Base-by-base conservation (phyloP, 2,113 vertebrate genomes). In the Otus sunia region DNA sequence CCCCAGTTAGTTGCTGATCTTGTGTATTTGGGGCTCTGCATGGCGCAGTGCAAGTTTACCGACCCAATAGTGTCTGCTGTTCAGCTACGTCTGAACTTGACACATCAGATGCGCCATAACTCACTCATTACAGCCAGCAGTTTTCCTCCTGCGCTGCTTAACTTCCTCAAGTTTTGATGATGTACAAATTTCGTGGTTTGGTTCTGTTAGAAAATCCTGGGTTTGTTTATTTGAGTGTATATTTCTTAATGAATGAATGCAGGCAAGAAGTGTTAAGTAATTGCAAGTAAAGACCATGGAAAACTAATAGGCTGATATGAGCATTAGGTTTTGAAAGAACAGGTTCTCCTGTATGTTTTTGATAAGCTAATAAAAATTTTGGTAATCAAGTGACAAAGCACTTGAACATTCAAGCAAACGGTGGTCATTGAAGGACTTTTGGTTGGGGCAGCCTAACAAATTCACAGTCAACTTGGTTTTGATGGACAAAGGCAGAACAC, bases 71-170 rank as follows among this genome's bases (percentile, higher is more conserved):
- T 80, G 73, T 85, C 52, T 91, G 88, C 93, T 92, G 60, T 95
- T 96, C 21, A n/a, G 68, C 87, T 96, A n/a, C n/a, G n/a, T n/a
- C n/a, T n/a, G n/a, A 96, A 93, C 75, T 74, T 87, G 86, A 53
- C 36, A 23, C 50, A 50, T 93, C 76, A 93, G 91, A 74, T 5
- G 15, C 2, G 4, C 82, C 83, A 50, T 88, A 95, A 73, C 41
- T 88, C 90, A 94, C 86, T 94, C 15, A 74, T 58, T 85, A 62
- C 82, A 95, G 82, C 45, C 89, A 74, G 86, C 45, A 27, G 78
- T 93, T 95, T 66, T 73, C 37, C 36, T 88, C 88, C 49, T 67
- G 73, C 69, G 73, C 62, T 63, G 55, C 60, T 90, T 53, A 92
- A 52, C 79, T 90, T 47, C 94, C 63, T 67, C 62, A 17, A n/a